These are phyloP conservation scores for Willowsia nigromaculata DNA, from an alignment of 2,888 invertebrate genomes.

Conservation along the genomic window DNA sequence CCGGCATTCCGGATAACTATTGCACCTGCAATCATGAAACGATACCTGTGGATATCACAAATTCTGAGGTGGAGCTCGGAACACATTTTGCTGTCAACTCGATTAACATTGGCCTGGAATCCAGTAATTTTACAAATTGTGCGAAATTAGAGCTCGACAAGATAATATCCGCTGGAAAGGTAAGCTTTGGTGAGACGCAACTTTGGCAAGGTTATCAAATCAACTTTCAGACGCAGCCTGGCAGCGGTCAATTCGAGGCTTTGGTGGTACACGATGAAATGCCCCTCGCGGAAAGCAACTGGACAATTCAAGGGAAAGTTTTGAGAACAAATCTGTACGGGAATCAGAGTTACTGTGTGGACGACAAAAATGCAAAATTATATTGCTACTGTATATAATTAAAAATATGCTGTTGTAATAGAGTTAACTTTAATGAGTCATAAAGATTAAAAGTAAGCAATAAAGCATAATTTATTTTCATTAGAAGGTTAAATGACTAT, in stretches of 20 bases:
- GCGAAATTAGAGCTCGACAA: neutral
- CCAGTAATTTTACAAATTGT: neutral
- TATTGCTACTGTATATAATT: constrained; percentile 80
- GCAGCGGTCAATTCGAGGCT: constrained; percentile 89
- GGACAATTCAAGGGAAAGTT: constrained; percentile 83
- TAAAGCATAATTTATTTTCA: neutral
- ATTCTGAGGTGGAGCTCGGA: neutral
- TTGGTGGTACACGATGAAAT: constrained; percentile 4
- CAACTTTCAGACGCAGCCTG: constrained; percentile 81
- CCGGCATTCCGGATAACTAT: neutral
- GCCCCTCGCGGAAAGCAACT: neutral
- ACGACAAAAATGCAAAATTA: constrained; percentile 79
- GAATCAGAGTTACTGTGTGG: constrained; percentile 80
- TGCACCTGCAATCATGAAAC: constrained; percentile 6
- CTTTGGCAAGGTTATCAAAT: constrained; percentile 41
- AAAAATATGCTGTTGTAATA: no score
- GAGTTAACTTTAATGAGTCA: neutral
- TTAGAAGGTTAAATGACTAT: no score
- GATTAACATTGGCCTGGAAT: neutral
- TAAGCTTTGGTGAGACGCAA: neutral
- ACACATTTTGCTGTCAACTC: neutral
- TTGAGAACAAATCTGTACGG: constrained; percentile 81
- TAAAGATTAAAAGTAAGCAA: neutral
- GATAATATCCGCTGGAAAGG: neutral
- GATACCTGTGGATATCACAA: neutral